Evolutionary conservation across 1,140 invertebrate genomes (phyloP).

Genomic region (Sinonovacula constricta): DNA sequence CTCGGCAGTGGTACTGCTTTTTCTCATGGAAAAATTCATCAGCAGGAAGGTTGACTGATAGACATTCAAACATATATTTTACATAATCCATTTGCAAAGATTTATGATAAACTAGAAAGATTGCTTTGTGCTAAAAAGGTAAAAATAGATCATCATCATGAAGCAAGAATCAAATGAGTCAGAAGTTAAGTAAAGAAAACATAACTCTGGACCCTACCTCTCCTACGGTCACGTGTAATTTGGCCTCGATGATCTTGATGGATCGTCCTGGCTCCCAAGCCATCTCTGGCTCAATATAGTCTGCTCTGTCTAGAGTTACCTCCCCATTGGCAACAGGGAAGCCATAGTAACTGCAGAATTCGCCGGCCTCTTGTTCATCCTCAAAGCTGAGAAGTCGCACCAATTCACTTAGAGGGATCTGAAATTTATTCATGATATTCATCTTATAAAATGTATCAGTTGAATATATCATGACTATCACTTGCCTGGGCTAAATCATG

Average conservation of each 20-base stretch:
- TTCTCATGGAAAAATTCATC: no score
- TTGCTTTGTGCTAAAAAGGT: not conserved
- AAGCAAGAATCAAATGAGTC: not conserved
- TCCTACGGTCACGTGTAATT: conserved; percentile 75
- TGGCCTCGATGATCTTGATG: conserved; percentile 78
- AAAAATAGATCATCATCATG: not conserved
- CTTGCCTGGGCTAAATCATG: no score
- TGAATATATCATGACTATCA: no score
- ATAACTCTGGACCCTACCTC: conserved; percentile 79
- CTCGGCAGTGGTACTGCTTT: no score
- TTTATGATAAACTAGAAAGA: not conserved
- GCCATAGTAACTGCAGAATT: conserved; percentile 79
- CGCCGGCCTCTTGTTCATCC: conserved; percentile 71
- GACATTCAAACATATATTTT: no score
- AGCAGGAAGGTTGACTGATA: no score
- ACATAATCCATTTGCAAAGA: not conserved
- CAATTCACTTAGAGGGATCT: conserved; percentile 76
- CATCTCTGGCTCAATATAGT: conserved; percentile 76
- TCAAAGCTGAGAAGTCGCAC: conserved; percentile 79
- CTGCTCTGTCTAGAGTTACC: conserved; percentile 73
- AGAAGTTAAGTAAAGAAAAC: not conserved
- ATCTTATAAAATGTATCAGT: no score
- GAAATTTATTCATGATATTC: no score
- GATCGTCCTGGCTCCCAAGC: conserved; percentile 72
- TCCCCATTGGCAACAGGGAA: conserved; percentile 71